Percentiles rank a stretch among this genome's conserved stretches.
Evolutionary conservation across 92 coral and sea anemone species (phyloP).

Genomic region (Actinernus sp.): DNA sequence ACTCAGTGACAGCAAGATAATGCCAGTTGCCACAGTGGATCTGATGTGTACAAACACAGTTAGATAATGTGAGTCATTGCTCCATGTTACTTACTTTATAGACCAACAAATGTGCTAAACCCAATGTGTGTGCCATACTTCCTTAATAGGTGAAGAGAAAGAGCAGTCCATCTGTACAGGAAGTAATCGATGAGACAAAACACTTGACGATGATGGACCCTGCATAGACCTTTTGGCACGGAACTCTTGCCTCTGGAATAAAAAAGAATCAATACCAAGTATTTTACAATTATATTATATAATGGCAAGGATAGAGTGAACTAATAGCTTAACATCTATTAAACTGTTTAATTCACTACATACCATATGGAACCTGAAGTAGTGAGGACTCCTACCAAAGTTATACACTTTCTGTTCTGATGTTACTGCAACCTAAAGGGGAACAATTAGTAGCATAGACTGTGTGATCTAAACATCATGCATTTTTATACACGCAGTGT

Average conservation of each 20-base stretch:
- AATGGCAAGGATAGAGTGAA: no score
- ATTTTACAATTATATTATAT: no score
- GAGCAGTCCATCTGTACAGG: conserved; percentile 77
- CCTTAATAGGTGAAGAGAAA: conserved; percentile 62
- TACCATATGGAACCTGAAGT: conserved; percentile 76
- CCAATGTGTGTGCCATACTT: conserved; percentile 53
- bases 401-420: conserved; percentile 85
- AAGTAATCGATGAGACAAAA: conserved; percentile 68
- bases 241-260: conserved; percentile 74
- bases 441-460: no score
- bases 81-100: no score
- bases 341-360: no score
- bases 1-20: conserved; percentile 82
- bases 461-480: no score
- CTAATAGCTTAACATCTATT: no score
- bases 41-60: conserved; percentile 25
- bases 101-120: no score
- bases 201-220: conserved; percentile 18
- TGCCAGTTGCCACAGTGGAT: conserved; percentile 94
- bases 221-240: conserved; percentile 68
- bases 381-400: conserved; percentile 96
- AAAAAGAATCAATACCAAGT: neutral
- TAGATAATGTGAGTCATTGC: no score
- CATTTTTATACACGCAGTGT: no score
- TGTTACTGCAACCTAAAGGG: conserved; percentile 88